Evolutionary conservation across 2,888 invertebrate genomes (phyloP).

Genomic region (Cryptocephalus moraei): DNA sequence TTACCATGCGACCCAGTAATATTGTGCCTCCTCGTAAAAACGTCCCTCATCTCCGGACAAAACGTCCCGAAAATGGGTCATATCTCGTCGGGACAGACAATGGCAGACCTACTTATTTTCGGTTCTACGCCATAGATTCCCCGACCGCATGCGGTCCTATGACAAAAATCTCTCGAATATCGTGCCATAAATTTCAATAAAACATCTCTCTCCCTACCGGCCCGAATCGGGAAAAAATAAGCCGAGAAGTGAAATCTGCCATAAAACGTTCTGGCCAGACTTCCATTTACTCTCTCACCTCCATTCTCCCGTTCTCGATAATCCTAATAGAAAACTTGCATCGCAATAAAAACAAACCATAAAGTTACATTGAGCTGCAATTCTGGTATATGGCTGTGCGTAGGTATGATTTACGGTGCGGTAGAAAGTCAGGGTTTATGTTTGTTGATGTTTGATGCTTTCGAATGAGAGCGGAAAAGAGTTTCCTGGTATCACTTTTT

Average conservation of each 20-base stretch:
- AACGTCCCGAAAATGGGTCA: slow-evolving; percentile 13
- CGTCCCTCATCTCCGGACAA: background rate
- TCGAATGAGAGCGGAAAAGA: too few relatives aligned
- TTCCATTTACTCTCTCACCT: slow-evolving; percentile 9
- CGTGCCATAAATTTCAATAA: slow-evolving; percentile 25
- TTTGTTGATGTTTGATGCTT: slow-evolving; percentile 3
- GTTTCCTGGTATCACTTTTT: too few relatives aligned
- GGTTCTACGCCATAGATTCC: slow-evolving; percentile 12
- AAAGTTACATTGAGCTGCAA: slow-evolving; percentile 16
- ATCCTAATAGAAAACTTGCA: slow-evolving; percentile 13
- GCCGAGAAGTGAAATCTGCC: slow-evolving; percentile 18
- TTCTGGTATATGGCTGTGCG: slow-evolving; percentile 3
- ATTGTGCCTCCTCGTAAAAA: too few relatives aligned
- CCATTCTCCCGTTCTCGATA: slow-evolving; percentile 7
- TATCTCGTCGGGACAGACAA: slow-evolving; percentile 3
- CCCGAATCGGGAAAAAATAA: slow-evolving; percentile 18
- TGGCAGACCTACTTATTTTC: slow-evolving; percentile 6
- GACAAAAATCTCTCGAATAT: slow-evolving; percentile 6
- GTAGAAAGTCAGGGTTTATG: slow-evolving; percentile 10
- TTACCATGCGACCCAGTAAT: too few relatives aligned
- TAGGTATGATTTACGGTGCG: slow-evolving; percentile 10
- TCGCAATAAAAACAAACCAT: slow-evolving; percentile 25
- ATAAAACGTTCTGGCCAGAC: slow-evolving; percentile 21
- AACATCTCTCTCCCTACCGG: slow-evolving; percentile 12
- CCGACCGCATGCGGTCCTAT: slow-evolving; percentile 22